These are phyloP conservation scores for Ornithoptera alexandrae DNA, from an alignment of 2,888 invertebrate species.

Conservation along the genomic window DNA sequence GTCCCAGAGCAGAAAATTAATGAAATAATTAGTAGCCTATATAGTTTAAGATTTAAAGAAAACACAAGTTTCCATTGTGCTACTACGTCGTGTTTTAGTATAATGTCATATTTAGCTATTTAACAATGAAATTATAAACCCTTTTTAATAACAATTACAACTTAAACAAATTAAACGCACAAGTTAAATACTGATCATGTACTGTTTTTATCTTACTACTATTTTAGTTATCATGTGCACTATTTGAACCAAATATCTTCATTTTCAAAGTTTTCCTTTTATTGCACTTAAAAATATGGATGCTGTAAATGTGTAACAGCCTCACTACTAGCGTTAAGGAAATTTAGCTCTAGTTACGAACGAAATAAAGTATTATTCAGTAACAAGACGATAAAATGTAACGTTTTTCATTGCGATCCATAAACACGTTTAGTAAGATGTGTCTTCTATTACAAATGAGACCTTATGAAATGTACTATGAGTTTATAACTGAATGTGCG, in stretches of 20 bases:
- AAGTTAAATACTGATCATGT: no score
- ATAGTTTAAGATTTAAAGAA: no score
- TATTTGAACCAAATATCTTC: constrained; percentile 10
- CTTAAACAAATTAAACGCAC: no score
- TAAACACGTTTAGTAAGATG: constrained; percentile 49
- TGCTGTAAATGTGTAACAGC: constrained; percentile 23
- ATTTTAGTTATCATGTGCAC: no score
- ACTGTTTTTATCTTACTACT: no score
- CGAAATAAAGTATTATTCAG: constrained; percentile 50
- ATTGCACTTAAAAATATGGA: constrained; percentile 25
- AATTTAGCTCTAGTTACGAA: constrained; percentile 33
- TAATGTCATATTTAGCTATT: no score
- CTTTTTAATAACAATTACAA: no score
- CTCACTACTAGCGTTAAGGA: constrained; percentile 1
- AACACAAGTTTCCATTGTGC: no score
- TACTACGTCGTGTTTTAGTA: no score
- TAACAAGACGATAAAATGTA: constrained; percentile 53
- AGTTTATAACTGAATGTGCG: constrained; percentile 42
- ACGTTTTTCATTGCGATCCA: constrained; percentile 57
- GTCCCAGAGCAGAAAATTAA: no score
- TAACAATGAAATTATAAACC: no score
- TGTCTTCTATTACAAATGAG: constrained; percentile 38
- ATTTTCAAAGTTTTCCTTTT: constrained; percentile 52
- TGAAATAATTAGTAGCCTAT: no score
- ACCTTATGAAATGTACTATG: constrained; percentile 38